These are phyloP conservation scores for Chironomus tepperi DNA, from an alignment of 1,140 invertebrate species.

Conservation along the genomic window DNA sequence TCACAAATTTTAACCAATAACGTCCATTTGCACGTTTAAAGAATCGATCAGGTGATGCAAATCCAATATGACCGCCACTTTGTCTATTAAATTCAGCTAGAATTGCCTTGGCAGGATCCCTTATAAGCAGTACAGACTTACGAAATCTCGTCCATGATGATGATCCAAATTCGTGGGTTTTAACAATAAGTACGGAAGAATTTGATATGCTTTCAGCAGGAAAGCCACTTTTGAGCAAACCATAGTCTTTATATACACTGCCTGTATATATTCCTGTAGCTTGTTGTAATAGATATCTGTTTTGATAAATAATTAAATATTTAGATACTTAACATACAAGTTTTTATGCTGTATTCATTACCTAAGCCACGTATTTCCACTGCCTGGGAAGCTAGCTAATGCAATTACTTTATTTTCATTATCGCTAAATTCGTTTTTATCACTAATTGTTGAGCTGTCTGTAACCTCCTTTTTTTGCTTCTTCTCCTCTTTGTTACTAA, in stretches of 20 bases:
- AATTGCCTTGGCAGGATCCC: slow-evolving; percentile 61
- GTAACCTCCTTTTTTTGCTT: slow-evolving; percentile 21
- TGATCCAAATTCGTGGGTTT: slow-evolving; percentile 67
- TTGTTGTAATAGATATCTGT: slow-evolving; percentile 63
- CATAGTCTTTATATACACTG: slow-evolving; percentile 69
- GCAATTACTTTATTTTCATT: slow-evolving; percentile 44
- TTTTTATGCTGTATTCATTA: too few species aligned
- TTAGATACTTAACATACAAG: too few species aligned
- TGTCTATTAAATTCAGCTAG: slow-evolving; percentile 63
- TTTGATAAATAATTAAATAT: too few species aligned
- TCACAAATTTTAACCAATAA: slow-evolving; percentile 62
- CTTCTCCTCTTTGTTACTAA: neutral
- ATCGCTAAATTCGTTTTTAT: slow-evolving; percentile 41
- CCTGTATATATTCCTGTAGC: slow-evolving; percentile 67
- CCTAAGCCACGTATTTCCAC: slow-evolving; percentile 67
- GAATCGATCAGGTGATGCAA: slow-evolving; percentile 55
- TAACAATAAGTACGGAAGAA: slow-evolving; percentile 65
- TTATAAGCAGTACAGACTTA: slow-evolving; percentile 57
- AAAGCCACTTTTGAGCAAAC: slow-evolving; percentile 63
- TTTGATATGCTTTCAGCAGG: slow-evolving; percentile 66
- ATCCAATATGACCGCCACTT: slow-evolving; percentile 60
- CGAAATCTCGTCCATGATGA: slow-evolving; percentile 49
- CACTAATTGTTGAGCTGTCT: slow-evolving; percentile 40
- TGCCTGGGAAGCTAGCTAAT: slow-evolving; percentile 66
- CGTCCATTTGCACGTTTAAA: slow-evolving; percentile 49